Conservation (phyloP, 2,797 vertebrate genomes). For the Pipistrellus nathusii region DNA sequence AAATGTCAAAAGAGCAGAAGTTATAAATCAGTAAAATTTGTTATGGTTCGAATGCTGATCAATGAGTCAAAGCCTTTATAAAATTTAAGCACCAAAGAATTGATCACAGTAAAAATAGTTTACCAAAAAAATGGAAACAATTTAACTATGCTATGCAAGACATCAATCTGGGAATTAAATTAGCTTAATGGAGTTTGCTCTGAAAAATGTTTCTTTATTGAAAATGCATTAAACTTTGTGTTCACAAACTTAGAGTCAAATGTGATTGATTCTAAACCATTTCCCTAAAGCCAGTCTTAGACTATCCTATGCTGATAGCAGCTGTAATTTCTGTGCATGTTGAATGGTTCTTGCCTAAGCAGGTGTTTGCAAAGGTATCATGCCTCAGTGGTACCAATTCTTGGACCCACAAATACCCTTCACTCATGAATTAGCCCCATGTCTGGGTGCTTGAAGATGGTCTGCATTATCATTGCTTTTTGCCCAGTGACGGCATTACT, state of each 20-base stretch:
- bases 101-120: slow-evolving; percentile 37
- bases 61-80: slow-evolving; percentile 66
- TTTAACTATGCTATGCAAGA: slow-evolving; percentile 36
- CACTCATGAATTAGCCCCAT: background rate
- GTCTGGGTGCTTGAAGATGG: too few relatives aligned
- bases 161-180: slow-evolving; percentile 61
- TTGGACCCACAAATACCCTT: background rate
- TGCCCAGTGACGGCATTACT: background rate
- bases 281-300: background rate
- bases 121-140: background rate
- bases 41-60: slow-evolving; percentile 5
- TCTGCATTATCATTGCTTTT: background rate
- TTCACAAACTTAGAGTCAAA: background rate
- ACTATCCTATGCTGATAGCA: background rate
- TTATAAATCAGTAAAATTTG: slow-evolving; percentile 53
- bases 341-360: background rate
- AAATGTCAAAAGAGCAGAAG: slow-evolving; percentile 7
- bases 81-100: slow-evolving; percentile 46
- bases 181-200: slow-evolving; percentile 53
- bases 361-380: background rate
- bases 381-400: background rate
- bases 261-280: background rate
- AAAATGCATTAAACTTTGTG: slow-evolving; percentile 27
- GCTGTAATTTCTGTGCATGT: background rate
- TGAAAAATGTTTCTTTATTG: slow-evolving; percentile 46